Conservation (phyloP, 2,888 invertebrate genomes). For the Ormyrus pomaceus region DNA sequence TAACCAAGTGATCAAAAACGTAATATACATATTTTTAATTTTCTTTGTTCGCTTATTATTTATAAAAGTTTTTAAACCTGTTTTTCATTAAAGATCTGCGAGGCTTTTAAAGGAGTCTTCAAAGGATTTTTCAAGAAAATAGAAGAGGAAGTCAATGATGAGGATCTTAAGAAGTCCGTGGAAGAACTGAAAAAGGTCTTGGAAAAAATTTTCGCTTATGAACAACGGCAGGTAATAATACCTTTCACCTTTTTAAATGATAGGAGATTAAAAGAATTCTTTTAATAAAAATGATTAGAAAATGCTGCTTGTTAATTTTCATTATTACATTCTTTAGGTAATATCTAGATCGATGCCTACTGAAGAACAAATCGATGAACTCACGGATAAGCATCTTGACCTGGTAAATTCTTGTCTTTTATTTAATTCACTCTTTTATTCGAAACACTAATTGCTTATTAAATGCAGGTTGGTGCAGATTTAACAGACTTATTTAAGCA, state of each 20-base stretch:
- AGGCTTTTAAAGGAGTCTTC: slow-evolving; percentile 1
- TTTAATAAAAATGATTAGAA: no score
- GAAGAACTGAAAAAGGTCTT: background rate
- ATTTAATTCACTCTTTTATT: background rate
- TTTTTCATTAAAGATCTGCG: background rate
- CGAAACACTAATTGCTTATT: background rate
- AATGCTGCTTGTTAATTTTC: no score
- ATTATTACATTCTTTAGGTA: background rate
- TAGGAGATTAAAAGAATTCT: no score
- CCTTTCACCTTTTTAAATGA: background rate
- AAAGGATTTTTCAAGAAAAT: slow-evolving; percentile 1
- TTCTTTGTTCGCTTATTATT: background rate
- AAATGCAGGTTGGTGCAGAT: background rate
- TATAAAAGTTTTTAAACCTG: background rate
- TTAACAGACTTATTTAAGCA: background rate
- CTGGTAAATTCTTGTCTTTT: background rate
- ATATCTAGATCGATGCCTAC: background rate
- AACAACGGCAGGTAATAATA: background rate
- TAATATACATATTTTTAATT: background rate
- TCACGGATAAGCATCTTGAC: background rate
- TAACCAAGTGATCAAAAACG: background rate
- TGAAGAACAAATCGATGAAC: background rate
- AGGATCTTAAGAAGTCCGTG: background rate
- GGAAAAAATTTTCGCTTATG: slow-evolving; percentile 10
- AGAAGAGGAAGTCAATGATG: slow-evolving; percentile 13